Base-by-base conservation (phyloP, 2,888 invertebrate species). In the Serripes groenlandicus region DNA sequence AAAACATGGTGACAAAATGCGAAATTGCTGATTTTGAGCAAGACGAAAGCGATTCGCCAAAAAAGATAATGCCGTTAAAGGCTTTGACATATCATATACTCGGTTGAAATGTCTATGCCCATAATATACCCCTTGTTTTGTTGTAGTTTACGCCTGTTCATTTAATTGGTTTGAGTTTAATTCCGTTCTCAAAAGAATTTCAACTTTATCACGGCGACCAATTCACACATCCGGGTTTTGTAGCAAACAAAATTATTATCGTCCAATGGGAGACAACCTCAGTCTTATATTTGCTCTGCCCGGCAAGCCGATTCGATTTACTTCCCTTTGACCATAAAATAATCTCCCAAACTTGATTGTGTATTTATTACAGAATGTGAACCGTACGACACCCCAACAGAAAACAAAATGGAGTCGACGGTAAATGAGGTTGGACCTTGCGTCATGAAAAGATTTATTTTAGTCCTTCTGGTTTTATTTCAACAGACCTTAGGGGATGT, bases 401-500 rank as follows among this genome's bases (percentile, higher is more conserved):
- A 32, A 3, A 18, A 21, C 66, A 66, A 66, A 26, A 66, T 66
- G 66, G 66, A 34, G 66, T 66, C 42, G 3, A 42, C 37, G 21
- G 28, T 66, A 28, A 23, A 42, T 42, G 23, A 66, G 26, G 5
- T 66, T 23, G 23, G 23, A 37, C 0, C 42, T 18, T 66, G 28
- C 21, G 28, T 66, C 11, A 56, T 56, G 11, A 56, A 11, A 56
- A 11, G 56, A 5, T 23, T 56, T 49, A 21, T 66, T 4, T 52
- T 37, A 23, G 9, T 81, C 37, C 28, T 73, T 52, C 18, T 69
- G 4, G 35, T 68, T 26, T 42, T 69, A 18, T 23, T 72, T n/a
- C 23, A 56, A 7, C 52, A 64, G 7, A 58, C 52, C 35, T 37
- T 72, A 9, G 58, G 70, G 26, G 77, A 81, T 69, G 37, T 64